A percentile compares a stretch with the other conserved stretches of the same genome.
Evolutionary conservation across 2,888 invertebrate species (phyloP).

Genomic region (Biston stratarius): DNA sequence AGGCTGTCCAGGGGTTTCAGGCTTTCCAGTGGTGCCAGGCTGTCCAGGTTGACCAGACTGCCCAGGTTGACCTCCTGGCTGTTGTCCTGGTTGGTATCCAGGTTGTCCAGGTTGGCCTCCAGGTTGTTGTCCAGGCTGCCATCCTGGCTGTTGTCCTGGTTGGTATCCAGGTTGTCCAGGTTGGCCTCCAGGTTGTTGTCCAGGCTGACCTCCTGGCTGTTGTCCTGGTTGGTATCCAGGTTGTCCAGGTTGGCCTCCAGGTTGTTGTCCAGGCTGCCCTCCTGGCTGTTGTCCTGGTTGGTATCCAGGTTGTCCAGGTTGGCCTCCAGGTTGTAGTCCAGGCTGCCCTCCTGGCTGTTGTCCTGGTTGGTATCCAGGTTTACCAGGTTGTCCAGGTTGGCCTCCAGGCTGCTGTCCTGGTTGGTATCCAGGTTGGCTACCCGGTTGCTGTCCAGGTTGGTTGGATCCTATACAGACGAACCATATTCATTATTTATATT

Average conservation of each 20-base stretch:
- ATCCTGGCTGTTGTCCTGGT: conserved; percentile 27
- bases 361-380: conserved; percentile 32
- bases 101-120: conserved; percentile 50
- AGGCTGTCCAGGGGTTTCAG: conserved; percentile 40
- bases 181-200: conserved; percentile 24
- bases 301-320: conserved; percentile 18
- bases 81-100: too few relatives aligned
- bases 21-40: conserved; percentile 43
- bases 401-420: conserved; percentile 39
- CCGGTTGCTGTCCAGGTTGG: too few relatives aligned
- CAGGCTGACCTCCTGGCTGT: conserved; percentile 42
- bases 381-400: conserved; percentile 38
- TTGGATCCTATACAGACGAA: too few relatives aligned
- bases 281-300: too few relatives aligned
- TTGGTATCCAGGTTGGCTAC: conserved; percentile 50
- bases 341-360: conserved; percentile 8
- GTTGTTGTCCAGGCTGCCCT: too few relatives aligned
- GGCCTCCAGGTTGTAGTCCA: conserved; percentile 38
- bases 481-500: too few relatives aligned
- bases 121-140: conserved; percentile 41
- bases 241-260: neutral
- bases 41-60: conserved; percentile 4
- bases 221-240: conserved; percentile 47
- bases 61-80: neutral
- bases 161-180: too few relatives aligned